These are phyloP conservation scores for Drosophila lacertosa DNA, from an alignment of 1,140 invertebrate genomes.

Conservation along the genomic window DNA sequence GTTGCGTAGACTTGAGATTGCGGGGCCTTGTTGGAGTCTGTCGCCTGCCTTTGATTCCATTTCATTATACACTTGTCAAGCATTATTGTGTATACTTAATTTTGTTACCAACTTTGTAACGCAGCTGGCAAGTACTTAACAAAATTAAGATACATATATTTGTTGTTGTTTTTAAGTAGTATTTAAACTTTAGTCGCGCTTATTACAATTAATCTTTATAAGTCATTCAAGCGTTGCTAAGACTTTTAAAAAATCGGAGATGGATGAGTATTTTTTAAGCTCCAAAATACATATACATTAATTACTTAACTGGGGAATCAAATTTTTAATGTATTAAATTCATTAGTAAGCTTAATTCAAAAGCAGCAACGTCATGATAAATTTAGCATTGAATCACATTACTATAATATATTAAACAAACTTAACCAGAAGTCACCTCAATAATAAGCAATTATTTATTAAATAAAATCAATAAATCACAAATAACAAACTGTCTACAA, in stretches of 20 bases:
- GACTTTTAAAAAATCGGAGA: not conserved
- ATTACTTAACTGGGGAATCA: too few species aligned
- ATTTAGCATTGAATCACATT: too few species aligned
- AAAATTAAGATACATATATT: slow-evolving; percentile 6
- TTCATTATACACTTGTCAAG: slow-evolving; percentile 33
- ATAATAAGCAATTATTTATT: too few species aligned
- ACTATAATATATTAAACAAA: too few species aligned
- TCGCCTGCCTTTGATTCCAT: slow-evolving; percentile 38
- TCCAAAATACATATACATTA: not conserved
- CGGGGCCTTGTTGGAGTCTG: slow-evolving; percentile 1
- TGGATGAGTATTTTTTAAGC: not conserved
- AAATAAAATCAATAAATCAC: too few species aligned
- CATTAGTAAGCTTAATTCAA: too few species aligned
- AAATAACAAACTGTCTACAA: too few species aligned
- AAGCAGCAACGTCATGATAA: too few species aligned
- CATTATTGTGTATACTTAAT: slow-evolving; percentile 31
- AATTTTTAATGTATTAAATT: too few species aligned
- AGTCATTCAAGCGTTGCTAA: not conserved
- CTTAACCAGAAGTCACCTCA: too few species aligned
- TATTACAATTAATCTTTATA: not conserved
- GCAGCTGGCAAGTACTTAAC: slow-evolving; percentile 26
- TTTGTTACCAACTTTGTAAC: slow-evolving; percentile 38
- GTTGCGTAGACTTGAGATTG: slow-evolving; percentile 18
- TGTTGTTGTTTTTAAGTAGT: slow-evolving; percentile 5
- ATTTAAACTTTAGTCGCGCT: slow-evolving; percentile 2